Evolutionary conservation across 2,888 invertebrate species (phyloP).

Genomic region (Girardia tigrina): DNA sequence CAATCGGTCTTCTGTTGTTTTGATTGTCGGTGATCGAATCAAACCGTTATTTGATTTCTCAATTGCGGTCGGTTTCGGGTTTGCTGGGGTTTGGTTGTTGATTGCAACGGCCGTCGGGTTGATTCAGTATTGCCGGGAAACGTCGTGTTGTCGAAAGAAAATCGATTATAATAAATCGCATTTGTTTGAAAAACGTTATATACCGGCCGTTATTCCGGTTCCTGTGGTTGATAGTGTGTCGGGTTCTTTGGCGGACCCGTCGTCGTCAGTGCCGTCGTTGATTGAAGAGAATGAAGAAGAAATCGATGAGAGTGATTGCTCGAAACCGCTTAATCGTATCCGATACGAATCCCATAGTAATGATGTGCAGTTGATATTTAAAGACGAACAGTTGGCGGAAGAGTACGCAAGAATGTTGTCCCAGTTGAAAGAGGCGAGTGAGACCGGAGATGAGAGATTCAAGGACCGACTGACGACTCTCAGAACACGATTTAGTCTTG

Average conservation of each 20-base stretch:
- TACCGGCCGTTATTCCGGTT: neutral
- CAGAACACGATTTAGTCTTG: neutral
- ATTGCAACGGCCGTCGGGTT: neutral
- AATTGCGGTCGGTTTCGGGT: neutral
- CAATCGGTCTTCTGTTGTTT: neutral
- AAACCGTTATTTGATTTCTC: neutral
- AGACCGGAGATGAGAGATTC: neutral
- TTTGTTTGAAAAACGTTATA: neutral
- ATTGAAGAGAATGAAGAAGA: too few species aligned
- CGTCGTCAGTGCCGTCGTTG: too few species aligned
- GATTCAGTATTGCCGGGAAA: neutral
- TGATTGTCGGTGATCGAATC: neutral
- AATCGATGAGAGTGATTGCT: too few species aligned
- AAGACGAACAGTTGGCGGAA: neutral
- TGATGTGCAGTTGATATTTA: neutral
- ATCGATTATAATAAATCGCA: neutral
- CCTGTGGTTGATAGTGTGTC: too few species aligned
- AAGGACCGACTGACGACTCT: neutral
- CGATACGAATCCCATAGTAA: neutral
- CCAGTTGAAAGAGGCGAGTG: neutral
- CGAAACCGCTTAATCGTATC: too few species aligned
- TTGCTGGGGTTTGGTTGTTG: neutral
- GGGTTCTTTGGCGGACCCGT: too few species aligned
- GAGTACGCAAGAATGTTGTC: neutral
- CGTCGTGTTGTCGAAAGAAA: neutral